Base-by-base conservation (phyloP, 2,888 invertebrate species). In the Sympetrum striolatum region DNA sequence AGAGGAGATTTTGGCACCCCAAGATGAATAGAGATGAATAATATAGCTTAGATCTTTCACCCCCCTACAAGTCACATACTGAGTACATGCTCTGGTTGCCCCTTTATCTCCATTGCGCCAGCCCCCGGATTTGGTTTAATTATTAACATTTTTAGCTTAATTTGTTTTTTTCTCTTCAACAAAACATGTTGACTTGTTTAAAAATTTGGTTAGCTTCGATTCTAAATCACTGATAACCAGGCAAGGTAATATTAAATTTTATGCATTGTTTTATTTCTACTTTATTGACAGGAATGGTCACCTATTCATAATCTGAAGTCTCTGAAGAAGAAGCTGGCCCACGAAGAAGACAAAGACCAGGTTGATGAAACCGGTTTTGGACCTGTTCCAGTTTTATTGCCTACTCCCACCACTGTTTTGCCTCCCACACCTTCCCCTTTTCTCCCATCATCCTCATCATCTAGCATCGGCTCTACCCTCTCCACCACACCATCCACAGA, bases 221-320 rank as follows among this genome's bases (percentile, higher is more conserved):
- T 18, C 18, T 3, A 53, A 3, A 53, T 3, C 18, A 18, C 53
- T 6, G 18, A 18, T 53, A 8, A 1, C 53, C 15, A 53, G 2
- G 4, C 10, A 44, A 35, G 35, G 35, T 37, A n/a, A 37, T 10
- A 60, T 15, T 15, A 39, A 44, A 37, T 82, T 1, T 1, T n/a
- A 53, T n/a, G 25, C 31, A 53, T 90, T 44, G 10, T 44, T n/a
- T n/a, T n/a, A n/a, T n/a, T n/a, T 8, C 4, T 12, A 22, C n/a
- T n/a, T 73, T 44, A 37, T 90, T 82, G 91, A 80, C 90, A 93
- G 93, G 93, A 93, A 91, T 93, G 93, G 93, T 93, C 93, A 39
- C 93, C 93, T n/a, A 92, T 92, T 79, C 93, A 93, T 90, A 93
- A 92, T 91, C 91, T 92, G 0, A 92, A 92, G 91, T 92, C 92